Evolutionary conservation across 2,797 vertebrate species (phyloP).

Genomic region (Lacerta bilineata): DNA sequence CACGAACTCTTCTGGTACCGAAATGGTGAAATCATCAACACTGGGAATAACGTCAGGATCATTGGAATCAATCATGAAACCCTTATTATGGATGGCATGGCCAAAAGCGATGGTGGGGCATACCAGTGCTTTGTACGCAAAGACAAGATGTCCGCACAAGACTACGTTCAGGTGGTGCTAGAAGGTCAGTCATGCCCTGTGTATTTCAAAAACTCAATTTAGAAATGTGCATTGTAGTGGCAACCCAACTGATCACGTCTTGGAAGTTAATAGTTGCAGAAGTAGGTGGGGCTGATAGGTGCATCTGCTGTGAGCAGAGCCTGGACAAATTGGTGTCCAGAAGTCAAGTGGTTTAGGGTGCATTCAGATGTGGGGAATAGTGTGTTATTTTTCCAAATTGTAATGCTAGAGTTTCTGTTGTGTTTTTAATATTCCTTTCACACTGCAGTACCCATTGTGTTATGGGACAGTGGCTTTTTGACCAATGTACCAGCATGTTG

Average conservation of each 20-base stretch:
- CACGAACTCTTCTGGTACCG: slow-evolving; percentile 97
- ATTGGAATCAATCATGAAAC: slow-evolving; percentile 91
- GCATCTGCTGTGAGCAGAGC: background rate
- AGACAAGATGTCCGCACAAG: slow-evolving; percentile 97
- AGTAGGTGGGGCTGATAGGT: background rate
- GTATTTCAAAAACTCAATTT: background rate
- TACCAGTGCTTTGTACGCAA: slow-evolving; percentile 98
- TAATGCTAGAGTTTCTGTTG: no score
- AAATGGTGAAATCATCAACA: slow-evolving; percentile 94
- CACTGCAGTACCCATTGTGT: no score
- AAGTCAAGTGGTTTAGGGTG: background rate
- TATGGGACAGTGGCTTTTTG: no score
- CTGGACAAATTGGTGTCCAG: background rate
- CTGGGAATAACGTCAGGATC: slow-evolving; percentile 93
- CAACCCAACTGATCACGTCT: background rate
- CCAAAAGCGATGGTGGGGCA: slow-evolving; percentile 95
- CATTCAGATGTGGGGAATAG: no score
- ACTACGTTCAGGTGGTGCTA: slow-evolving; percentile 95
- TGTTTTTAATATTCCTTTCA: no score
- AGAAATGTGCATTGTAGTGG: background rate
- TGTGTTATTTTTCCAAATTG: no score
- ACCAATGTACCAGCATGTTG: no score
- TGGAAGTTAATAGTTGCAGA: background rate
- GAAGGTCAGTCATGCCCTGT: slow-evolving; percentile 88
- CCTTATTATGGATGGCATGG: slow-evolving; percentile 98